A percentile compares a stretch with the other conserved stretches of the same genome.
Evolutionary conservation across 2,888 invertebrate genomes (phyloP).

Genomic region (Opisthograptis luteolata): DNA sequence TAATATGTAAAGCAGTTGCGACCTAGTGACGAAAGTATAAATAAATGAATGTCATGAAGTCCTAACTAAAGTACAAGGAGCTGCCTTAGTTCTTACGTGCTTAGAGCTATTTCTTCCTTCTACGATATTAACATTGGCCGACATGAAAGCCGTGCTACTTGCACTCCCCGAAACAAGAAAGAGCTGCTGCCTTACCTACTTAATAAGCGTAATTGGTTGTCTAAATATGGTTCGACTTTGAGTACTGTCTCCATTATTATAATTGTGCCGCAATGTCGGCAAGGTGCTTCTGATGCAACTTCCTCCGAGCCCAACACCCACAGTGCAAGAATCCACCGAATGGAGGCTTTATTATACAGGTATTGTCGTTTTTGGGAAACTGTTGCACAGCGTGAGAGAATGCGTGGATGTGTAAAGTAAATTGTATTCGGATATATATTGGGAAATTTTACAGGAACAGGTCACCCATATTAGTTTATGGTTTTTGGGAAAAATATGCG

Average conservation of each 20-base stretch:
- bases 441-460: neutral
- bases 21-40: no score
- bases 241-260: constrained; percentile 10
- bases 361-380: constrained; percentile 14
- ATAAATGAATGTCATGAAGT: no score
- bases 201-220: neutral
- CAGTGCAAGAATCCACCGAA: constrained; percentile 42
- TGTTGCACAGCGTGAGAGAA: constrained; percentile 10
- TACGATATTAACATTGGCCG: no score
- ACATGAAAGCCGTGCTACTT: no score
- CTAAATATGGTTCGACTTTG: neutral
- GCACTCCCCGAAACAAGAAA: no score
- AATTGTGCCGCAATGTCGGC: constrained; percentile 37
- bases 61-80: no score
- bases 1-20: no score
- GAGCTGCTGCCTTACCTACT: no score
- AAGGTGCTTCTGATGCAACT: constrained; percentile 71
- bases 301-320: constrained; percentile 65
- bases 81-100: no score
- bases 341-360: constrained; percentile 13
- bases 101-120: no score
- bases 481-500: no score
- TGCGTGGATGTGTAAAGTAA: neutral
- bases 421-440: neutral
- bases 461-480: neutral